Evolutionary conservation across 2,113 vertebrate species (phyloP).

Genomic region (Microcebus jonahi): DNA sequence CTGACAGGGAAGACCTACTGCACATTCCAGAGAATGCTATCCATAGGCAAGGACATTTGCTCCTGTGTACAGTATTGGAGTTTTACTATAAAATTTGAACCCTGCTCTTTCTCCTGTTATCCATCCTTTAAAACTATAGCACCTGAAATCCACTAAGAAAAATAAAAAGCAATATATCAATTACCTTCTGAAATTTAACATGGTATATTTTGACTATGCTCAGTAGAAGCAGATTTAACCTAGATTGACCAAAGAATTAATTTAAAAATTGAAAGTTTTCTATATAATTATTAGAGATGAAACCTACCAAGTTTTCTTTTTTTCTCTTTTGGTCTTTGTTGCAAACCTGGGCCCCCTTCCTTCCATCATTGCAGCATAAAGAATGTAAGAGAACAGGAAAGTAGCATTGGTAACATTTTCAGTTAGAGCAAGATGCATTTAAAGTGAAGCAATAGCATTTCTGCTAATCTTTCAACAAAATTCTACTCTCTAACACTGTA

Average conservation of each 20-base stretch:
- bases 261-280: neutral
- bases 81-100: neutral
- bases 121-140: neutral
- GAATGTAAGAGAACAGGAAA: constrained; percentile 53
- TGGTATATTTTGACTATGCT: constrained; percentile 2
- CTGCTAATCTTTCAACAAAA: constrained; percentile 16
- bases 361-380: constrained; percentile 35
- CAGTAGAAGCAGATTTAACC: neutral
- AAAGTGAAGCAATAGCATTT: constrained; percentile 45
- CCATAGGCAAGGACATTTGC: neutral
- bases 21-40: neutral
- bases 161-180: neutral
- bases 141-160: neutral
- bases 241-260: neutral
- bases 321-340: neutral
- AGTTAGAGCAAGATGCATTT: constrained; percentile 7
- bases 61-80: neutral
- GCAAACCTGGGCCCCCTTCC: neutral
- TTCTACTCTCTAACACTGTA: neutral
- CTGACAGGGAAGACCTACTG: neutral
- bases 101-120: neutral
- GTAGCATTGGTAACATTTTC: neutral
- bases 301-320: neutral
- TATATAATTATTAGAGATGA: neutral
- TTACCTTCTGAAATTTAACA: constrained; percentile 22